Evolutionary conservation across 2,797 vertebrate genomes (phyloP).

Genomic region (Lepus oiostolus): DNA sequence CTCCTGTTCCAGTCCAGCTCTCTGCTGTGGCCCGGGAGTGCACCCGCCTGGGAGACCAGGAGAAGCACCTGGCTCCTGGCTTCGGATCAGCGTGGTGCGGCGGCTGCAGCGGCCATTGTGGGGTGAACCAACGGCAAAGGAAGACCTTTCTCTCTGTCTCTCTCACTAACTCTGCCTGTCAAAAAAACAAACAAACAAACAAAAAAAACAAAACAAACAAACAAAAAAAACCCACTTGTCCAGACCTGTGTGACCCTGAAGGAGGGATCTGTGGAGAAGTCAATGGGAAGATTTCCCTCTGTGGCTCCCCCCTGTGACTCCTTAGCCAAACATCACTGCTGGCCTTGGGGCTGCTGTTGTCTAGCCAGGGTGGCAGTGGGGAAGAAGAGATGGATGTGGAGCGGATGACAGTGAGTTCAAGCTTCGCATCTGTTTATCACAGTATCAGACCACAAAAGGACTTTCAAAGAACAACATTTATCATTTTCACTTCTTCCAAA

Average conservation of each 20-base stretch:
- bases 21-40: no score
- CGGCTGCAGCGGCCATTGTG: no score
- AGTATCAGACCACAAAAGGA: not conserved
- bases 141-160: no score
- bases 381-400: not conserved
- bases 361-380: not conserved
- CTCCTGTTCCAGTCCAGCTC: no score
- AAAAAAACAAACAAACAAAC: no score
- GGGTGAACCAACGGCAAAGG: no score
- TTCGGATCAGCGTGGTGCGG: no score
- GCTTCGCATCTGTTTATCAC: not conserved
- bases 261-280: not conserved
- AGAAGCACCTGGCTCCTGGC: no score
- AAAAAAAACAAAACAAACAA: no score
- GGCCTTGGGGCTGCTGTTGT: not conserved
- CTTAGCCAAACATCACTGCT: not conserved
- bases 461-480: not conserved
- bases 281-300: not conserved
- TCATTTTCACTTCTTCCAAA: slow-evolving; percentile 8
- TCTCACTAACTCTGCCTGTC: no score
- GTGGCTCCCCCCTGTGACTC: not conserved
- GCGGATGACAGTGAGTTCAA: not conserved
- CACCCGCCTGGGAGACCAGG: no score
- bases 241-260: not conserved
- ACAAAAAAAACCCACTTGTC: no score